These are phyloP conservation scores for Scomber japonicus DNA, from an alignment of 2,113 vertebrate species.

Conservation along the genomic window DNA sequence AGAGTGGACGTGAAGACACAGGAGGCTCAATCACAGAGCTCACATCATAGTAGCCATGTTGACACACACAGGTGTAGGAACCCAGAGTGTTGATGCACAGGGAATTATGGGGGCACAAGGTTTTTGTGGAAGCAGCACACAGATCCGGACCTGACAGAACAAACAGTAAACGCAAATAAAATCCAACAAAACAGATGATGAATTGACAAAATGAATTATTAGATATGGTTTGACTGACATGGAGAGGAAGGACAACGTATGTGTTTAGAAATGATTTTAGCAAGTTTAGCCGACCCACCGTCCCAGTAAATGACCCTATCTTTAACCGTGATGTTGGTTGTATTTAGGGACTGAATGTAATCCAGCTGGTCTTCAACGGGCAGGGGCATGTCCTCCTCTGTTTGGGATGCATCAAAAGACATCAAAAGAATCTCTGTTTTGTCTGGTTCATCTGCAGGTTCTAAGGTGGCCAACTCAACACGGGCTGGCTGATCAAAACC, in stretches of 20 bases:
- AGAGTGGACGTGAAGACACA: slow-evolving; percentile 37
- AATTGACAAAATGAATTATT: background rate
- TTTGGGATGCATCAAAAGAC: slow-evolving; percentile 48
- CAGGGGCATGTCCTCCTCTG: slow-evolving; percentile 15
- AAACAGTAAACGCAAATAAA: background rate
- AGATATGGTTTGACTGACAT: background rate
- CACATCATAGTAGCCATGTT: slow-evolving; percentile 74
- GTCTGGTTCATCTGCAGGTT: slow-evolving; percentile 30
- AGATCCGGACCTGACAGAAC: slow-evolving; percentile 71
- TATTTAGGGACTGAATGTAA: slow-evolving; percentile 46
- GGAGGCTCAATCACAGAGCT: slow-evolving; percentile 31
- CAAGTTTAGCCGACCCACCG: slow-evolving; percentile 48
- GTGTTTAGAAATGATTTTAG: background rate
- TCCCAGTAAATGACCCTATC: slow-evolving; percentile 71
- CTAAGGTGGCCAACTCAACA: slow-evolving; percentile 45
- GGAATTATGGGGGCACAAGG: slow-evolving; percentile 68
- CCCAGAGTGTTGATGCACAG: slow-evolving; percentile 80
- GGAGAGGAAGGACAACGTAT: too few relatives aligned
- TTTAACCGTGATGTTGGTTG: slow-evolving; percentile 31
- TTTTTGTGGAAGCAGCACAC: slow-evolving; percentile 42
- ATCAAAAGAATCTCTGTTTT: slow-evolving; percentile 52
- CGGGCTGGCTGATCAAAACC: slow-evolving; percentile 25
- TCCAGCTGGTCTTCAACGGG: slow-evolving; percentile 44
- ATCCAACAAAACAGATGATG: background rate
- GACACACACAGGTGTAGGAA: slow-evolving; percentile 76